Conservation (phyloP, 2,113 vertebrate species). For the Scopus umbretta region DNA sequence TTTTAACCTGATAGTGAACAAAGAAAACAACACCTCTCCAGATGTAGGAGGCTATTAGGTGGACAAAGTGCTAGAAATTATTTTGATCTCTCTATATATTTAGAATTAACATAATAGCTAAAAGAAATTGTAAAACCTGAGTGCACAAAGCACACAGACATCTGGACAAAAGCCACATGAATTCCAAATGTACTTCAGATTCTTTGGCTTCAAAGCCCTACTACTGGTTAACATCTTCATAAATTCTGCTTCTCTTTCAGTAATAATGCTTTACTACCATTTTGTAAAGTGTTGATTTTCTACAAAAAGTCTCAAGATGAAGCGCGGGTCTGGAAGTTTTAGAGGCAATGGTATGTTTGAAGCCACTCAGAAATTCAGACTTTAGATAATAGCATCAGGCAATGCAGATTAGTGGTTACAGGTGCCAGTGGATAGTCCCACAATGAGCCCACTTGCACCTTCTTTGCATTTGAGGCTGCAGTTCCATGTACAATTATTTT, state of each 20-base stretch:
- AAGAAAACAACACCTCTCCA: background rate
- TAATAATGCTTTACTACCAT: background rate
- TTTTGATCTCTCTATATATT: background rate
- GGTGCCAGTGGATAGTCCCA: background rate
- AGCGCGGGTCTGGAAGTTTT: background rate
- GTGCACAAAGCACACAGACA: background rate
- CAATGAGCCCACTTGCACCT: fast-evolving
- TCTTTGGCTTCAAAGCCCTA: background rate
- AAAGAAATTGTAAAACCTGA: background rate
- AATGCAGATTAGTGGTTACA: background rate
- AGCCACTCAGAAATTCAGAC: background rate
- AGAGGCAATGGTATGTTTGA: background rate
- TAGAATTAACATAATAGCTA: background rate
- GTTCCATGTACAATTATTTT: background rate
- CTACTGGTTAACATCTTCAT: background rate
- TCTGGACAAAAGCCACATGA: background rate
- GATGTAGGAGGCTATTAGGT: background rate
- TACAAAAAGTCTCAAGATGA: background rate
- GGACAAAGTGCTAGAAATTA: background rate
- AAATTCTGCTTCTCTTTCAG: background rate
- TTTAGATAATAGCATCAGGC: background rate
- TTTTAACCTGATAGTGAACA: background rate
- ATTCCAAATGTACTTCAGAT: background rate
- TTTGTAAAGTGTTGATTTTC: background rate
- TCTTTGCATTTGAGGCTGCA: background rate